Evolutionary conservation across 2,113 vertebrate genomes (phyloP), one percentile per base, ranked within the genome.

Genomic region (Pluvialis apricaria): DNA sequence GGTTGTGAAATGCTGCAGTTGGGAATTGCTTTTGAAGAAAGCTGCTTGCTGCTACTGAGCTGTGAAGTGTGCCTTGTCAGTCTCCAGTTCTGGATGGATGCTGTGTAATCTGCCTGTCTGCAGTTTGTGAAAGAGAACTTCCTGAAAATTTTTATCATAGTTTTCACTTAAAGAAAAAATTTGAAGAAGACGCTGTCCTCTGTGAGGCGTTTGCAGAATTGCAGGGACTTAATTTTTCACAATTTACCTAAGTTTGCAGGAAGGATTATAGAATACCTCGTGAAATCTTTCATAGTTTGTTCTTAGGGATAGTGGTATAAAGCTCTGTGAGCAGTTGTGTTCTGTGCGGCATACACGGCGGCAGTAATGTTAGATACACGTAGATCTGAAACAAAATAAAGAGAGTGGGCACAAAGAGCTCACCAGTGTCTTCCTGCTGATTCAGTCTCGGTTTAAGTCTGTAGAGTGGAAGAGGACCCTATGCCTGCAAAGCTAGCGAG

Each of bases 1-100:
- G 76, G 61, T 93, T 94, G 36, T 92, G 90, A 95, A 90, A 90
- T 70, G 73, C 60, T 62, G 28, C 1, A 1, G 38, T 82, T 82
- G 65, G 60, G n/a, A 86, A 66, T 86, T 68, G 55, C 75, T 65
- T 66, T 80, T 93, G 78, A 92, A 90, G 88, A 90, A 79, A n/a
- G n/a, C n/a, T n/a, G n/a, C n/a, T 95, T 95, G 69, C 58, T 92
- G 79, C 79, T 95, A 57, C 66, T 71, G 72, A 84, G 54, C 75
- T 62, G 42, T 24, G 66, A 72, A 72, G 57, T 68, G 26, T 68
- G 90, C 62, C 40, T 64, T 82, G 75, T 49, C n/a, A 22, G 5
- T 70, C 72, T 85, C 47, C 92, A 68, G 15, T 73, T 88, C 68
- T 81, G 55, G 52, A 65, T 86, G 55, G 64, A 62, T 91, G n/a